Evolutionary conservation across 1,140 invertebrate genomes (phyloP).

Genomic region (Teleopsis dalmanni): DNA sequence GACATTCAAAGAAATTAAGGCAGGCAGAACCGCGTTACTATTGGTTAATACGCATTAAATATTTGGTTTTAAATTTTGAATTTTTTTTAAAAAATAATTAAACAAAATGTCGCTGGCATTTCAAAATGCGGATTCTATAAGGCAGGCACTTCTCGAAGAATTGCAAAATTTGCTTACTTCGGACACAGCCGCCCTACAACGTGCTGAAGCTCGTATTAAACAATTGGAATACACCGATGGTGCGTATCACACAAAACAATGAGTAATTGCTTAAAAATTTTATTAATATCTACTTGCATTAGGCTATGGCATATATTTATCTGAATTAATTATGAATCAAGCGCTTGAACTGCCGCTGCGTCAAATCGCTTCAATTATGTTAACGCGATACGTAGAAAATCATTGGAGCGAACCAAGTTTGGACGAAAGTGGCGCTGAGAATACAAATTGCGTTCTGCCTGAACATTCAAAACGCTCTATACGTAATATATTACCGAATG

Average conservation of each 20-base stretch:
- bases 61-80: too few species aligned
- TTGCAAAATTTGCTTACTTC: constrained; percentile 38
- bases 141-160: constrained; percentile 39
- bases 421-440: constrained; percentile 38
- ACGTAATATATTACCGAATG: constrained; percentile 58
- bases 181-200: constrained; percentile 25
- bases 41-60: too few species aligned
- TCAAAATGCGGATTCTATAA: constrained; percentile 38
- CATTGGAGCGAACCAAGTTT: constrained; percentile 60
- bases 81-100: too few species aligned
- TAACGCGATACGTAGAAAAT: constrained; percentile 68
- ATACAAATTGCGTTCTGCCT: constrained; percentile 47
- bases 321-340: constrained; percentile 65
- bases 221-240: constrained; percentile 43
- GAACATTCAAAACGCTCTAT: constrained; percentile 57
- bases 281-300: constrained; percentile 5
- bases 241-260: constrained; percentile 16
- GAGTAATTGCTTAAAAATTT: background rate
- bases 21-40: too few species aligned
- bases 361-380: constrained; percentile 64
- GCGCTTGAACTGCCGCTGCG: constrained; percentile 56
- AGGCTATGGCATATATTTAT: constrained; percentile 67
- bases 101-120: constrained; percentile 35
- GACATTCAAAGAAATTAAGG: too few species aligned
- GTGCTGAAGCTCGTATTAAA: constrained; percentile 34